Conservation (phyloP, 2,888 invertebrate genomes). For the Drosophila phalerata region DNA sequence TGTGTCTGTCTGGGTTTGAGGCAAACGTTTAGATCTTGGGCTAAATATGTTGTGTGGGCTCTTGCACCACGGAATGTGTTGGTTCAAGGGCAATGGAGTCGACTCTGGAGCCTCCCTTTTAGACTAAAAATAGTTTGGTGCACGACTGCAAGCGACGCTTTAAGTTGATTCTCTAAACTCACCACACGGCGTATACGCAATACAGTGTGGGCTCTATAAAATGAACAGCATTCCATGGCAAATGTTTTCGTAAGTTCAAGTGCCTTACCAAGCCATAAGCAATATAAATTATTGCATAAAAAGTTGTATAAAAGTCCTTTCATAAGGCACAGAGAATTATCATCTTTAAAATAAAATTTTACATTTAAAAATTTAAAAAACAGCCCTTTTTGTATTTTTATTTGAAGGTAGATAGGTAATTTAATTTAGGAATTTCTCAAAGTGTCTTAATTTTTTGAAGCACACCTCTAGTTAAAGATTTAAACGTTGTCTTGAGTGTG, state of each 20-base stretch:
- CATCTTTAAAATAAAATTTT: neutral
- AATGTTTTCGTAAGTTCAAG: neutral
- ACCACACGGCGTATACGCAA: constrained; percentile 76
- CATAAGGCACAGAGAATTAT: too few species aligned
- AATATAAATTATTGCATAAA: too few species aligned
- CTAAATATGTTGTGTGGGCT: constrained; percentile 42
- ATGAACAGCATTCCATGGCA: neutral
- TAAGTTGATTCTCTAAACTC: constrained; percentile 21
- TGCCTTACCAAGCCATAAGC: too few species aligned
- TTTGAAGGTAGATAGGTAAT: too few species aligned
- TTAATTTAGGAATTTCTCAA: too few species aligned
- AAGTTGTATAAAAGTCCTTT: too few species aligned
- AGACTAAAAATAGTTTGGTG: constrained; percentile 49
- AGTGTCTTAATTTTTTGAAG: too few species aligned
- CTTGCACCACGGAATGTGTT: constrained; percentile 19
- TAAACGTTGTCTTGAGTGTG: neutral
- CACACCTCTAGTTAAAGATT: too few species aligned
- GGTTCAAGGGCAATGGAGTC: constrained; percentile 51
- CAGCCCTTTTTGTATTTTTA: too few species aligned
- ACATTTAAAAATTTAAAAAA: neutral
- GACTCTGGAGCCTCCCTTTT: constrained; percentile 21
- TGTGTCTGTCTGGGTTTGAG: constrained; percentile 42
- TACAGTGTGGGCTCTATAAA: constrained; percentile 15
- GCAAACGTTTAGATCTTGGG: constrained; percentile 14
- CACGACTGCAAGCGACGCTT: constrained; percentile 21